phyloP scores from a whole-genome alignment of 2,888 invertebrate genomes.

The Troilus luridus region DNA sequence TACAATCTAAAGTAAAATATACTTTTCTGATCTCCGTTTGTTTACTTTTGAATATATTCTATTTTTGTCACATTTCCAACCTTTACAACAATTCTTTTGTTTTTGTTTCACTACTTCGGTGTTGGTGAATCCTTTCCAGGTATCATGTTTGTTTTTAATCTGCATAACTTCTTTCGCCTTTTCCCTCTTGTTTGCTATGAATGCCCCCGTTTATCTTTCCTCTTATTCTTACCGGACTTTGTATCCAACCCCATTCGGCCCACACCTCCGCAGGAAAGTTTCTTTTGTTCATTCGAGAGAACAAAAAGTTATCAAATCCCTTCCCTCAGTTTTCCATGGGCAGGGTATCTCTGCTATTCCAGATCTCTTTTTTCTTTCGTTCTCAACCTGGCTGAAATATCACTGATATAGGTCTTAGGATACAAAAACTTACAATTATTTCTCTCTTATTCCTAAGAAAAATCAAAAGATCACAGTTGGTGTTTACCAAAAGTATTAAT shows the following conservation, averaged over 20 bases:
- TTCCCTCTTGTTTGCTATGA: not conserved
- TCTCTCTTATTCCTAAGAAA: not conserved
- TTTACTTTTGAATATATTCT: not conserved
- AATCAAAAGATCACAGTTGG: too few species aligned
- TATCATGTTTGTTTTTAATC: constrained; percentile 31
- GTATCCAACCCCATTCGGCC: not conserved
- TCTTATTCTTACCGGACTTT: constrained; percentile 33
- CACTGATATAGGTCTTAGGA: not conserved
- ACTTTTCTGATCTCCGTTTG: too few species aligned
- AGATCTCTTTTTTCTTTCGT: not conserved
- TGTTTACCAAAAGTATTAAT: too few species aligned
- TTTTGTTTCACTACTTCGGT: not conserved
- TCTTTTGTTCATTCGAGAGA: constrained; percentile 15
- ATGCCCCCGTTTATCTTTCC: constrained; percentile 25
- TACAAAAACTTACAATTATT: not conserved
- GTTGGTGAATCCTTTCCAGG: constrained; percentile 6
- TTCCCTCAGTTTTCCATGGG: not conserved
- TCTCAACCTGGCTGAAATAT: not conserved
- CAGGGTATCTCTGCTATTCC: not conserved
- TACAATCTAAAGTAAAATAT: too few species aligned
- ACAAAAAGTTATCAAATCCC: constrained; percentile 24
- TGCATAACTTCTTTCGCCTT: not conserved
- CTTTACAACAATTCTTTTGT: not conserved
- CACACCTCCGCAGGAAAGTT: not conserved
- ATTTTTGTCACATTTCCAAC: not conserved